A percentile compares a stretch with the other conserved stretches of the same genome.
Conservation (phyloP, 2,888 invertebrate species). For the Synanthedon vespiformis region DNA sequence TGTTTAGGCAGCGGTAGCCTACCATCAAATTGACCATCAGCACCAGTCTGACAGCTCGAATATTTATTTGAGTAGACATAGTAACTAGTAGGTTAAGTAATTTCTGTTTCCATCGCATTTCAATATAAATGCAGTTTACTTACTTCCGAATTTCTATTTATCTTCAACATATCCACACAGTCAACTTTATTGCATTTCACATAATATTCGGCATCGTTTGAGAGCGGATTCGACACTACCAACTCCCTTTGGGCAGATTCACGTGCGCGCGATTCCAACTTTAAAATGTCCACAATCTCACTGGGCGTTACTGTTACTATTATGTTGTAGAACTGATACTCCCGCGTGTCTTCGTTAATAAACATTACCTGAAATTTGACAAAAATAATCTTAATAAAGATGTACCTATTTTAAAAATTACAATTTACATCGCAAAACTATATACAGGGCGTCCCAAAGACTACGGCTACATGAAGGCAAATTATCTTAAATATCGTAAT, state of each 20-base stretch:
- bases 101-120: too few relatives aligned
- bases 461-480: too few relatives aligned
- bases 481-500: too few relatives aligned
- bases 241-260: constrained; percentile 42
- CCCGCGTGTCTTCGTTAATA: constrained; percentile 35
- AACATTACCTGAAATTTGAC: constrained; percentile 39
- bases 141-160: constrained; percentile 48
- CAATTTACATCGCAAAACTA: not conserved
- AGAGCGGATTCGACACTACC: constrained; percentile 37
- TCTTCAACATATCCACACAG: constrained; percentile 28
- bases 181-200: constrained; percentile 30
- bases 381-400: not conserved
- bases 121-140: not conserved
- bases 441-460: too few relatives aligned
- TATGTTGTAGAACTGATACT: constrained; percentile 55
- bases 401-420: not conserved
- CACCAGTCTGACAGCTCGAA: too few relatives aligned
- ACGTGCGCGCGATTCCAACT: constrained; percentile 41
- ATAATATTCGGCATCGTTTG: constrained; percentile 25
- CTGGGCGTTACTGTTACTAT: constrained; percentile 31
- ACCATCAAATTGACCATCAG: too few relatives aligned
- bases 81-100: too few relatives aligned
- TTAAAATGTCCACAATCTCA: constrained; percentile 39
- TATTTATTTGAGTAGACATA: too few relatives aligned
- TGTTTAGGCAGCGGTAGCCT: too few relatives aligned